Evolutionary conservation across 1,140 invertebrate species (phyloP).

Genomic region (Caligus rogercresseyi): DNA sequence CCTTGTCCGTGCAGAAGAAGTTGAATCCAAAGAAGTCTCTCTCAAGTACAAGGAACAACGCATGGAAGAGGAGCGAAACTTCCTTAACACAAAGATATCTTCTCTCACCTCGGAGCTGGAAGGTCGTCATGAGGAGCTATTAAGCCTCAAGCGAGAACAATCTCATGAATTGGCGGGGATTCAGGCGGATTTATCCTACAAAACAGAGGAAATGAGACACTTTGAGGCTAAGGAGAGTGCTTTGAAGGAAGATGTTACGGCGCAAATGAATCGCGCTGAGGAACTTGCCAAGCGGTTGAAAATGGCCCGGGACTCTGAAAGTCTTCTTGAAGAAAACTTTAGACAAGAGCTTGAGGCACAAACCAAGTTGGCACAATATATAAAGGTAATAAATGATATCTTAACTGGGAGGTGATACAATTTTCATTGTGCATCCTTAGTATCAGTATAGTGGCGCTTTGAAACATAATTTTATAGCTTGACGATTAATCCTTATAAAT

Average conservation of each 20-base stretch:
- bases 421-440: too few species aligned
- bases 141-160: constrained; percentile 7
- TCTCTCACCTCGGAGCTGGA: constrained; percentile 8
- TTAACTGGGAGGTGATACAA: background rate
- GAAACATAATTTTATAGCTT: too few species aligned
- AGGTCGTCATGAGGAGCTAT: constrained; percentile 18
- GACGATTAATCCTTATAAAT: too few species aligned
- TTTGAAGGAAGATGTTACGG: constrained; percentile 42
- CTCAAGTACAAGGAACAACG: constrained; percentile 44
- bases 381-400: constrained; percentile 35
- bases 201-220: constrained; percentile 50
- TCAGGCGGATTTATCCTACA: constrained; percentile 43
- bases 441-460: too few species aligned
- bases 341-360: constrained; percentile 65
- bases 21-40: constrained; percentile 52
- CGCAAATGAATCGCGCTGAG: constrained; percentile 48
- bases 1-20: constrained; percentile 53
- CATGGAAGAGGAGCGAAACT: constrained; percentile 29
- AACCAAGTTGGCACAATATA: constrained; percentile 65
- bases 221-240: constrained; percentile 8
- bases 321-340: constrained; percentile 57
- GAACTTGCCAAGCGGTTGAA: constrained; percentile 50
- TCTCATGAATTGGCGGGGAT: constrained; percentile 21
- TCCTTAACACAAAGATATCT: constrained; percentile 26
- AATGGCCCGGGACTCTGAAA: constrained; percentile 50